A percentile compares a stretch with the other conserved stretches of the same genome.
Conservation (phyloP, 2,797 vertebrate genomes). For the Phaenicophaeus curvirostris region DNA sequence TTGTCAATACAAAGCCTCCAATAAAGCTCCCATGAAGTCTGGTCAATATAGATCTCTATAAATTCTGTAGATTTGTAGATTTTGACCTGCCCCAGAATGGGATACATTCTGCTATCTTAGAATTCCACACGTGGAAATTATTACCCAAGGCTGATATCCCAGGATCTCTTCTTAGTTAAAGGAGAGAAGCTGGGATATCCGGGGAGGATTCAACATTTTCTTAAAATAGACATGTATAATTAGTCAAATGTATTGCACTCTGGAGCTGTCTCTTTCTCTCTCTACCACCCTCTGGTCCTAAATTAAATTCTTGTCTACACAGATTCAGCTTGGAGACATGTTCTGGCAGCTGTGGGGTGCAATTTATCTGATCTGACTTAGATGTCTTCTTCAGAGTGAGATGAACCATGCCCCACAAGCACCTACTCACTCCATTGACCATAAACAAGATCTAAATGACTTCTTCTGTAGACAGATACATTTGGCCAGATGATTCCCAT, state of each 20-base stretch:
- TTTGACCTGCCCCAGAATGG: background rate
- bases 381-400: background rate
- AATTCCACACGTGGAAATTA: background rate
- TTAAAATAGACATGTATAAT: background rate
- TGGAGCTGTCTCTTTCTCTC: background rate
- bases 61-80: background rate
- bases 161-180: background rate
- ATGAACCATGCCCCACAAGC: background rate
- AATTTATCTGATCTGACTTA: background rate
- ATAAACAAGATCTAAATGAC: background rate
- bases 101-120: background rate
- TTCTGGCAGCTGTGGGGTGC: background rate
- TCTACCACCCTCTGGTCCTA: background rate
- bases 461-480: background rate
- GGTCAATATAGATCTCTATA: background rate
- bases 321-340: background rate
- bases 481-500: background rate
- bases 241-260: background rate
- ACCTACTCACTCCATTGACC: background rate
- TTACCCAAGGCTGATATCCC: background rate
- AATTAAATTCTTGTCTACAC: constrained; percentile 2
- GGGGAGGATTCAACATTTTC: background rate
- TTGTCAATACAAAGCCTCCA: accelerated
- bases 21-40: background rate
- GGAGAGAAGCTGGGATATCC: background rate